phyloP scores from a whole-genome alignment of 2,888 invertebrate genomes.

The Melikaiella ostensackeni region DNA sequence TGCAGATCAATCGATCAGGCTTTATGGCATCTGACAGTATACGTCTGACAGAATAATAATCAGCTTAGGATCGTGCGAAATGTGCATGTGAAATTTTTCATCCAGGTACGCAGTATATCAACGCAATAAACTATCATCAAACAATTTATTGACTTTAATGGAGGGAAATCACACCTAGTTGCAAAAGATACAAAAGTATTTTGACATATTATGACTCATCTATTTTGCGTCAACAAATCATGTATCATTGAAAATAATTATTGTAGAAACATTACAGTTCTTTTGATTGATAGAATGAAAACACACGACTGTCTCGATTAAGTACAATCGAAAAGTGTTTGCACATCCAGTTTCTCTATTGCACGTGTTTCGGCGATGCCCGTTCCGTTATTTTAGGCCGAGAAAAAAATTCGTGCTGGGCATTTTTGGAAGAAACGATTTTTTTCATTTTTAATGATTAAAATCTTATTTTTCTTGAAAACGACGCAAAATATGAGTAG shows the following conservation, averaged over 20 bases:
- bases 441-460: too few relatives aligned
- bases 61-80: not conserved
- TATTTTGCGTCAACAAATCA: not conserved
- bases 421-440: too few relatives aligned
- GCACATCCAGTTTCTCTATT: too few relatives aligned
- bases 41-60: not conserved
- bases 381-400: too few relatives aligned
- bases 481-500: too few relatives aligned
- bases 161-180: not conserved
- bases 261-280: not conserved
- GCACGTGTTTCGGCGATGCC: too few relatives aligned
- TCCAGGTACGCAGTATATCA: not conserved
- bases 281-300: not conserved
- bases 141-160: constrained; percentile 1
- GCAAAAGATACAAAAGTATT: not conserved
- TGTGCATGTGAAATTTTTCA: not conserved
- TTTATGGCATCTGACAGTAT: not conserved
- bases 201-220: not conserved
- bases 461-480: too few relatives aligned
- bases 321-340: too few relatives aligned
- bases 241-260: not conserved
- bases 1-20: not conserved
- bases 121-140: not conserved
- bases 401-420: too few relatives aligned
- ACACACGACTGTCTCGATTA: too few relatives aligned